phyloP scores from a whole-genome alignment of 2,113 vertebrate genomes.

The Lophura nycthemera region DNA sequence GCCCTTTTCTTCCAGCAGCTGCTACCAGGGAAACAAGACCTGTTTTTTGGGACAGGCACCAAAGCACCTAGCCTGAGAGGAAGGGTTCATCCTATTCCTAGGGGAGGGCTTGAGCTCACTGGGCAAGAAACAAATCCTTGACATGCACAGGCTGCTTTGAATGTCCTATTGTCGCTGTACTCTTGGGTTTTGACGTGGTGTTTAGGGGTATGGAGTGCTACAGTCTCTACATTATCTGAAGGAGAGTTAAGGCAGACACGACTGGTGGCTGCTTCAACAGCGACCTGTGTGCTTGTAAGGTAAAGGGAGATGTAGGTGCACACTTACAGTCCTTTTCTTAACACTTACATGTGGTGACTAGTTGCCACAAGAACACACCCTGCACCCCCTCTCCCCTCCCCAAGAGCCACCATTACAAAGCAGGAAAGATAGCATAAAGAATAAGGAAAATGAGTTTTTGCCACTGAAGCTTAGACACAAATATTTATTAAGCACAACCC shows the following conservation, averaged over 20 bases:
- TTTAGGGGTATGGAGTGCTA: background rate
- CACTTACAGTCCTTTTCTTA: background rate
- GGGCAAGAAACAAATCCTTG: fast-evolving
- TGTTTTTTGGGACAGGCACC: background rate
- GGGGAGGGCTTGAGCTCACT: background rate
- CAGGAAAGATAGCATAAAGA: background rate
- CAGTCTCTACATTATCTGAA: no score
- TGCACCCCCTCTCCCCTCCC: fast-evolving
- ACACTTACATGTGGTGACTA: fast-evolving
- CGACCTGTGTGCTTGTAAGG: fast-evolving
- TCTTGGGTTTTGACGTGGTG: background rate
- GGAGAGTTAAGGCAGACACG: no score
- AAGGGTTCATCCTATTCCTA: fast-evolving
- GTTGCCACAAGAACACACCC: background rate
- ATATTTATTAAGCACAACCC: slow-evolving; percentile 73
- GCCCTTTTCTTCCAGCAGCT: background rate
- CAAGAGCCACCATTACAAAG: background rate
- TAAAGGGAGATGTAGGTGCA: background rate
- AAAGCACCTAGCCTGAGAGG: background rate
- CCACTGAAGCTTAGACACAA: slow-evolving; percentile 48
- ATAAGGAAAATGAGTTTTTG: background rate
- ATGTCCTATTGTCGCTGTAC: background rate
- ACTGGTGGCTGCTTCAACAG: no score
- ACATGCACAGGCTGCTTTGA: background rate
- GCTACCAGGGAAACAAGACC: background rate